Percentiles rank a stretch among this genome's conserved stretches.
phyloP scores from a whole-genome alignment of 2,113 vertebrate genomes.

The Tapirus terrestris region DNA sequence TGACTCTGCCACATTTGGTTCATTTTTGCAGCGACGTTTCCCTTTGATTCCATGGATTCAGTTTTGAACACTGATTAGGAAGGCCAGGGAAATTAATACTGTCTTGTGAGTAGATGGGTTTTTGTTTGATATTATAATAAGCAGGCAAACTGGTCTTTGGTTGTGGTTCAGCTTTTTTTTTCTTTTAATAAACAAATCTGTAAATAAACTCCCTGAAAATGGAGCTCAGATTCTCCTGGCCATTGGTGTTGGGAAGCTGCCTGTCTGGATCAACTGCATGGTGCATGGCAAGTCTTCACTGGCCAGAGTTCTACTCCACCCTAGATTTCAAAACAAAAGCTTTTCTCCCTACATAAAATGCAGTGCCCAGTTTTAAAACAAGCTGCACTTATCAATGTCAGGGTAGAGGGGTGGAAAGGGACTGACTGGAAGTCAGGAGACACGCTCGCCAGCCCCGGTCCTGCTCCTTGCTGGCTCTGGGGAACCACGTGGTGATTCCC shows the following conservation, averaged over 20 bases:
- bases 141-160: conserved; percentile 64
- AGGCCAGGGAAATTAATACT: conserved; percentile 63
- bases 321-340: background rate
- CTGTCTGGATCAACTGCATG: conserved; percentile 61
- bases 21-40: conserved; percentile 68
- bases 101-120: background rate
- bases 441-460: fast-evolving
- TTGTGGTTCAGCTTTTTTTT: background rate
- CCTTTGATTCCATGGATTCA: conserved; percentile 71
- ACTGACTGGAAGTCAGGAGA: background rate
- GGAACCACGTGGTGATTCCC: fast-evolving
- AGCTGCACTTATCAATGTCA: background rate
- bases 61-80: conserved; percentile 68
- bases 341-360: background rate
- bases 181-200: background rate
- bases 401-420: background rate
- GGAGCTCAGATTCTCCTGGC: conserved; percentile 63
- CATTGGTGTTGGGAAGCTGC: conserved; percentile 11
- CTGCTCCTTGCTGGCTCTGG: background rate
- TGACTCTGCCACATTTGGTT: conserved; percentile 64
- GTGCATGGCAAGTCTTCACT: conserved; percentile 38
- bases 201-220: conserved; percentile 53
- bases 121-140: conserved; percentile 72
- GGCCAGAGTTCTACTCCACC: conserved; percentile 24
- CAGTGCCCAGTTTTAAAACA: background rate